phyloP scores from a whole-genome alignment of 2,888 invertebrate species.

The Fabriciana adippe region DNA sequence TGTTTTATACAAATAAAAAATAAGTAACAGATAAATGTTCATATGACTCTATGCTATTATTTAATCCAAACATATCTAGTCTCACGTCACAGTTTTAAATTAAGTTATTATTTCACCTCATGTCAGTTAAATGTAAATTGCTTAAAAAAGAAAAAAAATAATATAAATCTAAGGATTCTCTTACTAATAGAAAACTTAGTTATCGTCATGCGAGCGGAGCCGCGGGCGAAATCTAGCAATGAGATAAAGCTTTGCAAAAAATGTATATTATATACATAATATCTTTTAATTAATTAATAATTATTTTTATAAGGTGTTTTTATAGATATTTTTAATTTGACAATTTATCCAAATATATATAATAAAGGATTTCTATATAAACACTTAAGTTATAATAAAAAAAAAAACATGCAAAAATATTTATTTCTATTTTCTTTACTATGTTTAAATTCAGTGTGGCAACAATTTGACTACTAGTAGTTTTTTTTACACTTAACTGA shows the following conservation, averaged over 20 bases:
- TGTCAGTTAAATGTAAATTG: not conserved
- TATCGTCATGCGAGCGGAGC: too few species aligned
- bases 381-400: too few species aligned
- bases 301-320: too few species aligned
- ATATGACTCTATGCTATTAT: slow-evolving; percentile 43
- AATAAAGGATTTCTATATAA: not conserved
- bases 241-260: too few species aligned
- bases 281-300: too few species aligned
- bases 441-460: not conserved
- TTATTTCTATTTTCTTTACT: not conserved
- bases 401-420: too few species aligned
- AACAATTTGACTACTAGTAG: too few species aligned
- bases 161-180: too few species aligned
- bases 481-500: not conserved
- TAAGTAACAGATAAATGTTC: not conserved
- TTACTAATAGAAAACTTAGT: too few species aligned
- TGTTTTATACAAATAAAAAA: slow-evolving; percentile 3
- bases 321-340: not conserved
- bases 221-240: too few species aligned
- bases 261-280: too few species aligned
- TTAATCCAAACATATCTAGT: slow-evolving; percentile 77
- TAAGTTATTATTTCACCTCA: slow-evolving; percentile 57
- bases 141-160: not conserved
- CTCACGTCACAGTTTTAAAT: slow-evolving; percentile 80
- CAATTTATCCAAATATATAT: not conserved